A percentile compares a stretch with the other conserved stretches of the same genome.
These are phyloP conservation scores for Siderastrea siderea DNA, from an alignment of 92 coral and sea anemone species.

Conservation along the genomic window DNA sequence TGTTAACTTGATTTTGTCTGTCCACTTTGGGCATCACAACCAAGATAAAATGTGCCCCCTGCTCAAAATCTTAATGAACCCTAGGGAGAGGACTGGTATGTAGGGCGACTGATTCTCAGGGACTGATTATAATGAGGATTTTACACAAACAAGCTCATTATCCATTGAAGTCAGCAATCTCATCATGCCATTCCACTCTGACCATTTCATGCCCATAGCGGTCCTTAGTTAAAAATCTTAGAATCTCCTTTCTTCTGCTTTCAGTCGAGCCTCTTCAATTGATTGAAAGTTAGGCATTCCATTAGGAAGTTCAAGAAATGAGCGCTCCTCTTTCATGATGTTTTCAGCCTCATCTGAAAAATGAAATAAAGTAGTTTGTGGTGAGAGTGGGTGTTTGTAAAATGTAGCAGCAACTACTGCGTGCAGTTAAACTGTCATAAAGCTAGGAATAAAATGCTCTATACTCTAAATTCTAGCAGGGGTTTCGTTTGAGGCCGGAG, in stretches of 20 bases:
- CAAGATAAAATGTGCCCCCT: too few relatives aligned
- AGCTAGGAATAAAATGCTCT: too few relatives aligned
- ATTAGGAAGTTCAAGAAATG: constrained; percentile 72
- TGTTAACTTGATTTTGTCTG: too few relatives aligned
- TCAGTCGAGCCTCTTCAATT: constrained; percentile 81
- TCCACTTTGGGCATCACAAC: too few relatives aligned
- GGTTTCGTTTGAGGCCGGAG: too few relatives aligned
- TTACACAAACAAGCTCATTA: neutral
- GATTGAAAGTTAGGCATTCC: constrained; percentile 89
- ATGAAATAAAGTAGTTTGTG: neutral
- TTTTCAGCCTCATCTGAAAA: constrained; percentile 92
- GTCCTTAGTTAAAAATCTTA: neutral
- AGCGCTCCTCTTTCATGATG: constrained; percentile 85
- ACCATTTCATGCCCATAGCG: neutral
- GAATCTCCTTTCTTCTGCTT: constrained; percentile 40
- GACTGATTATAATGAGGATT: too few relatives aligned
- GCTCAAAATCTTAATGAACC: too few relatives aligned
- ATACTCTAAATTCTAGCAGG: too few relatives aligned
- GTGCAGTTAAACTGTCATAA: neutral
- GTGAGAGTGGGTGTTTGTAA: neutral
- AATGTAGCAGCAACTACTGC: too few relatives aligned
- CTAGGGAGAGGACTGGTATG: too few relatives aligned
- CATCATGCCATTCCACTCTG: too few relatives aligned
- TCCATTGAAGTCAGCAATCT: neutral
- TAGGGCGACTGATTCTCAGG: too few relatives aligned